phyloP scores from a whole-genome alignment of 2,113 vertebrate species.

The Nothoprocta perdicaria region DNA sequence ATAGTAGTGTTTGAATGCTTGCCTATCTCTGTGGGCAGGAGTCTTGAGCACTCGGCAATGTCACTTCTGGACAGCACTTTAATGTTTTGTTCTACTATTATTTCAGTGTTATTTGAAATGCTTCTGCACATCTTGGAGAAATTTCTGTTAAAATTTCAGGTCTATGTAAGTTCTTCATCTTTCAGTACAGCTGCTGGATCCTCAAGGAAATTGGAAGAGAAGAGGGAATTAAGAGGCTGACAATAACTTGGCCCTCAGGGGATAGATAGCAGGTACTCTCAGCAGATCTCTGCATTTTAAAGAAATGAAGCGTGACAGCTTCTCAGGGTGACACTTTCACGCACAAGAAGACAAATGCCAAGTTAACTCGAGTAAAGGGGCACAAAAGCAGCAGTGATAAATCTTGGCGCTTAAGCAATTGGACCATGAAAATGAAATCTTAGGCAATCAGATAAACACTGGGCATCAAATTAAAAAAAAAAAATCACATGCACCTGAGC shows the following conservation, averaged over 20 bases:
- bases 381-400: slow-evolving; percentile 63
- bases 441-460: slow-evolving; percentile 36
- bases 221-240: background rate
- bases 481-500: background rate
- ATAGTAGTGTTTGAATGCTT: background rate
- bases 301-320: slow-evolving; percentile 16
- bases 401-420: slow-evolving; percentile 14
- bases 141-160: background rate
- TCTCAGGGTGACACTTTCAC: slow-evolving; percentile 13
- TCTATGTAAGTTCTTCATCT: background rate
- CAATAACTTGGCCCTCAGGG: background rate
- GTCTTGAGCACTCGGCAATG: background rate
- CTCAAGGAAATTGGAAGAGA: background rate
- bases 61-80: background rate
- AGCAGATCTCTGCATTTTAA: background rate
- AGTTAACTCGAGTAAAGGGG: slow-evolving; percentile 52
- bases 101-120: background rate
- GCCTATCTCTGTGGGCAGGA: background rate
- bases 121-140: background rate
- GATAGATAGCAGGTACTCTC: background rate
- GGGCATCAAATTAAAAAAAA: background rate
- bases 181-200: background rate
- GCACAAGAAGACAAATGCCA: background rate
- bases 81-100: background rate
- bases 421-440: slow-evolving; percentile 33